Conservation (phyloP, 2,888 invertebrate species). For the Parochlus steinenii region DNA sequence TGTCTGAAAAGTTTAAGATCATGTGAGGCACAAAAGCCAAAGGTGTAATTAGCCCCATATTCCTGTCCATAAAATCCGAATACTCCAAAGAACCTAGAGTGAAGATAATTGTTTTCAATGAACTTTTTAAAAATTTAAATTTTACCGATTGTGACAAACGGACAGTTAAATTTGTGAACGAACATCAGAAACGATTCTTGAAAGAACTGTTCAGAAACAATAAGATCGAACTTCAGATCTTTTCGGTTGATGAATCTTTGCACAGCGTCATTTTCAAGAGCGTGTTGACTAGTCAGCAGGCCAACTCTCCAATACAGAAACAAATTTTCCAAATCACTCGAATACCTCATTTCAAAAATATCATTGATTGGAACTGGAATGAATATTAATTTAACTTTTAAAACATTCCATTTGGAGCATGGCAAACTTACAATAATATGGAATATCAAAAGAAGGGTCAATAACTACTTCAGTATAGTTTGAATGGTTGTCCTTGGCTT, state of each 20-base stretch:
- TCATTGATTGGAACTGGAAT: conserved; percentile 23
- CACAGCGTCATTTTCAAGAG: conserved; percentile 23
- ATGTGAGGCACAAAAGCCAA: conserved; percentile 28
- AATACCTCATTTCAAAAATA: conserved; percentile 25
- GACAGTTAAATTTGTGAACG: conserved; percentile 28
- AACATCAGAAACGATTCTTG: conserved; percentile 32
- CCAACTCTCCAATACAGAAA: conserved; percentile 25
- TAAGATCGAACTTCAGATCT: conserved; percentile 28
- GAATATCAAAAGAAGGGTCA: conserved; percentile 25
- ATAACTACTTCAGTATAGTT: conserved; percentile 30
- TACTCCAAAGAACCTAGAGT: conserved; percentile 27
- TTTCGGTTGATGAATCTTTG: conserved; percentile 23
- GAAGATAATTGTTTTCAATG: too few relatives aligned
- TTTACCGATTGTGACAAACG: conserved; percentile 23
- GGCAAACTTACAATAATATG: conserved; percentile 21
- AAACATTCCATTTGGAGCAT: neutral
- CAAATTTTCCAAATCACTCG: conserved; percentile 25
- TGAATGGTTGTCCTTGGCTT: conserved; percentile 25
- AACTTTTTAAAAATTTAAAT: neutral
- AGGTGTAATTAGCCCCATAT: conserved; percentile 28
- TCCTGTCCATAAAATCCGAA: conserved; percentile 28
- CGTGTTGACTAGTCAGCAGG: conserved; percentile 22
- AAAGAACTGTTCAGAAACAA: conserved; percentile 30
- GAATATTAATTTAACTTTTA: neutral
- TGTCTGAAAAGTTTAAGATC: conserved; percentile 26